Evolutionary conservation across 2,113 vertebrate species (phyloP).

Genomic region (Erythrolamprus reginae): DNA sequence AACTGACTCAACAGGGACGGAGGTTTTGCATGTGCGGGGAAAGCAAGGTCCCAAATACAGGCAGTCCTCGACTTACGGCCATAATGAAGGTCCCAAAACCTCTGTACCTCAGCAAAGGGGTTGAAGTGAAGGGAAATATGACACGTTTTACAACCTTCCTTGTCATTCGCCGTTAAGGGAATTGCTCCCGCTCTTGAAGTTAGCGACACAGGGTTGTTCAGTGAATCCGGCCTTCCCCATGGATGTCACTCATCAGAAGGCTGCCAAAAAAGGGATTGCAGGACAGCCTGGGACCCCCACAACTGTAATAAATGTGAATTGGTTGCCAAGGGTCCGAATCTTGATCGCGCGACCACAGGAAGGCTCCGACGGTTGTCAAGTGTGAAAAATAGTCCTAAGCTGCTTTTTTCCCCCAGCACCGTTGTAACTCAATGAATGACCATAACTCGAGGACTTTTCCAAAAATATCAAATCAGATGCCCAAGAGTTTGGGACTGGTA

Average conservation of each 20-base stretch:
- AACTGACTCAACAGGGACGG: fast-evolving
- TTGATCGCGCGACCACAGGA: not conserved
- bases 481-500: not conserved
- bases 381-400: not conserved
- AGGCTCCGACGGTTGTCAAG: no score
- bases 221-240: fast-evolving
- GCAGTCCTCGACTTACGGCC: not conserved
- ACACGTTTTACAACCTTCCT: no score
- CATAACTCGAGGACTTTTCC: not conserved
- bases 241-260: no score
- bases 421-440: not conserved
- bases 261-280: not conserved
- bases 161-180: not conserved
- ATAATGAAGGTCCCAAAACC: not conserved
- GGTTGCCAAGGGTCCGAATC: not conserved
- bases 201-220: not conserved
- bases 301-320: not conserved
- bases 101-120: not conserved
- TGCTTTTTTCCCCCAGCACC: not conserved
- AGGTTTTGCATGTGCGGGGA: not conserved
- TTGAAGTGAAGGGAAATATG: not conserved
- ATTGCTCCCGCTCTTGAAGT: not conserved
- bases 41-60: not conserved
- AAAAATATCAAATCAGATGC: not conserved
- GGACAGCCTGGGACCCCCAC: not conserved